Conservation (phyloP, 2,797 vertebrate genomes). For the Anolis apletophallus region DNA sequence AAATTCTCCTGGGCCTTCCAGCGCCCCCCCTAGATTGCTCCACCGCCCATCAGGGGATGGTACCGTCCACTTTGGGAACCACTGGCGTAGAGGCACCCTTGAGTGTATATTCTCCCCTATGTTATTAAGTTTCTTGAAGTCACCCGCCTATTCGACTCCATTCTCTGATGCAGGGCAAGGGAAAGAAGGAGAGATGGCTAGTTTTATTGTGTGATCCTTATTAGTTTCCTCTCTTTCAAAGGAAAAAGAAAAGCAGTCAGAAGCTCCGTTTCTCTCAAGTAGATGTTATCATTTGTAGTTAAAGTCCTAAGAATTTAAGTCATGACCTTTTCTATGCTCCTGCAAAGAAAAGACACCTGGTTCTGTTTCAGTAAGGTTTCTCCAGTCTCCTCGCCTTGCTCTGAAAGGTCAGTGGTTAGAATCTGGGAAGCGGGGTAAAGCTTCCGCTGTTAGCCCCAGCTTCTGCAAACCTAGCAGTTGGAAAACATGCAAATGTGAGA, state of each 20-base stretch:
- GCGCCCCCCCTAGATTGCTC: too few species aligned
- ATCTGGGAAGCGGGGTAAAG: too few species aligned
- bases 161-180: not conserved
- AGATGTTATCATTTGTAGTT: not conserved
- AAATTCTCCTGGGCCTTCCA: too few species aligned
- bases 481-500: too few species aligned
- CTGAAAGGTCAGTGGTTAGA: too few species aligned
- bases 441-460: too few species aligned
- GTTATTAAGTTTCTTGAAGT: not conserved
- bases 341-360: not conserved
- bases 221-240: not conserved
- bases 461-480: too few species aligned
- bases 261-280: not conserved
- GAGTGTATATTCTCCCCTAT: too few species aligned
- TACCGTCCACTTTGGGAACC: too few species aligned
- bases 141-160: not conserved
- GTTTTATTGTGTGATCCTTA: not conserved
- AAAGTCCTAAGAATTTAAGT: not conserved
- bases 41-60: too few species aligned
- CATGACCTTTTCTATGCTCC: not conserved
- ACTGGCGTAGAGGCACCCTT: too few species aligned
- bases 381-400: too few species aligned
- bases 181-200: not conserved
- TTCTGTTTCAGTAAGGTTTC: not conserved
- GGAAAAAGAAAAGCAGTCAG: not conserved